Evolutionary conservation across 37 sponge, comb jelly and placozoan species (phyloP).

Genomic region (Dysidea cf. avara): DNA sequence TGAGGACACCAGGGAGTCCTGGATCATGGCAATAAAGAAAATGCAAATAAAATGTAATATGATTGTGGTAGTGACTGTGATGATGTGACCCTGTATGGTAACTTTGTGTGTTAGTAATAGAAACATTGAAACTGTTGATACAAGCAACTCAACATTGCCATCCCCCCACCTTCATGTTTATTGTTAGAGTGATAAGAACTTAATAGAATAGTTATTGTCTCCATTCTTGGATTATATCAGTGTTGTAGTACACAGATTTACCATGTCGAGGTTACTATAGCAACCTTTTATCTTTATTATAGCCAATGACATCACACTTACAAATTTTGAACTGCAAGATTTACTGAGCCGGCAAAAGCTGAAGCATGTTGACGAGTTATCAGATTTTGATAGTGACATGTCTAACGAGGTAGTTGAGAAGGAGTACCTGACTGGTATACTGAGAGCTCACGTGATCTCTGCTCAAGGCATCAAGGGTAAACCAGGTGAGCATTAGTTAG

Average conservation of each 20-base stretch:
- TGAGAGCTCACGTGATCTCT: conserved; percentile 54
- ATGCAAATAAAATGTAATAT: conserved; percentile 68
- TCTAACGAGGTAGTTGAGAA: conserved; percentile 36
- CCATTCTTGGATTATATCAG: too few relatives aligned
- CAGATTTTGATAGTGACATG: not conserved
- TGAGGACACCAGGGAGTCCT: conserved; percentile 73
- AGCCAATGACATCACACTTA: conserved; percentile 22
- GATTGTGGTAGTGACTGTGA: too few relatives aligned
- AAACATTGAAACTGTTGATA: too few relatives aligned
- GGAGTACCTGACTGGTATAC: conserved; percentile 72
- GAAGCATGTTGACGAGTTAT: conserved; percentile 40
- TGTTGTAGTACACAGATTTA: too few relatives aligned
- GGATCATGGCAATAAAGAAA: conserved; percentile 73
- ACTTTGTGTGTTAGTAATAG: too few relatives aligned
- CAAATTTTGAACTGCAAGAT: conserved; percentile 65
- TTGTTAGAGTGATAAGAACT: too few relatives aligned
- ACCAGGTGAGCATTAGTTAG: conserved; percentile 25
- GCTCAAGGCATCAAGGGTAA: conserved; percentile 70
- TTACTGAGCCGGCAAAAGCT: conserved; percentile 65
- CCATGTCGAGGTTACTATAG: too few relatives aligned
- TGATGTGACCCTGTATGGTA: too few relatives aligned
- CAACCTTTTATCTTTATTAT: too few relatives aligned
- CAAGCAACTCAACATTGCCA: too few relatives aligned
- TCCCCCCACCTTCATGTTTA: too few relatives aligned
- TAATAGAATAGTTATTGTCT: too few relatives aligned